phyloP scores from a whole-genome alignment of 2,888 invertebrate species.

The Malthinus flaveolus region DNA sequence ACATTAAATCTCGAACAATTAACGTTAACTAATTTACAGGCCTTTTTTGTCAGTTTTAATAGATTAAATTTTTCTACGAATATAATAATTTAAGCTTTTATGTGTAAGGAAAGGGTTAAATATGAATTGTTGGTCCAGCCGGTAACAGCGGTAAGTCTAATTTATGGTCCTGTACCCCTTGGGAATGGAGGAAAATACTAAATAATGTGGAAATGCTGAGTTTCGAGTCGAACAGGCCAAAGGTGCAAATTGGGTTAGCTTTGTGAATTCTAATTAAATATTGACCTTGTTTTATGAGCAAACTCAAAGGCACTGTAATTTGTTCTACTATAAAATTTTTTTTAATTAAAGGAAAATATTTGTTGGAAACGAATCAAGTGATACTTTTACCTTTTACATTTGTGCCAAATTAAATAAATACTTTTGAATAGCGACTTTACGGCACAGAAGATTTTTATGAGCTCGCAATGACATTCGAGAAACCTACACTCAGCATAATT shows the following conservation, averaged over 20 bases:
- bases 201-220: conserved; percentile 31
- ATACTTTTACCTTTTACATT: no score
- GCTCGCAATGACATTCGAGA: conserved; percentile 9
- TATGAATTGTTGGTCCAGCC: conserved; percentile 36
- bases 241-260: conserved; percentile 30
- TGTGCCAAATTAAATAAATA: neutral
- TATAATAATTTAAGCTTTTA: conserved; percentile 36
- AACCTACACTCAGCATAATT: conserved; percentile 15
- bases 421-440: neutral
- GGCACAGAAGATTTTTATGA: neutral
- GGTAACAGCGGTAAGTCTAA: conserved; percentile 34
- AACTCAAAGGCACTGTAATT: neutral
- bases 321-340: no score
- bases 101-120: conserved; percentile 34
- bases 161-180: conserved; percentile 30
- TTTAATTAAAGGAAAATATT: no score
- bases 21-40: no score
- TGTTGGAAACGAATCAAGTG: no score
- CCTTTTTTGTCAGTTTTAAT: no score
- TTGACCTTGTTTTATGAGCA: conserved; percentile 26
- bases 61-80: conserved; percentile 3
- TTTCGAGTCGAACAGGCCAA: conserved; percentile 25
- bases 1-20: no score
- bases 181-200: conserved; percentile 31
- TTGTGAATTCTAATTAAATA: conserved; percentile 30